A percentile compares a stretch with the other conserved stretches of the same genome.
Evolutionary conservation across 2,797 vertebrate species (phyloP).

Genomic region (Enoplosus armatus): DNA sequence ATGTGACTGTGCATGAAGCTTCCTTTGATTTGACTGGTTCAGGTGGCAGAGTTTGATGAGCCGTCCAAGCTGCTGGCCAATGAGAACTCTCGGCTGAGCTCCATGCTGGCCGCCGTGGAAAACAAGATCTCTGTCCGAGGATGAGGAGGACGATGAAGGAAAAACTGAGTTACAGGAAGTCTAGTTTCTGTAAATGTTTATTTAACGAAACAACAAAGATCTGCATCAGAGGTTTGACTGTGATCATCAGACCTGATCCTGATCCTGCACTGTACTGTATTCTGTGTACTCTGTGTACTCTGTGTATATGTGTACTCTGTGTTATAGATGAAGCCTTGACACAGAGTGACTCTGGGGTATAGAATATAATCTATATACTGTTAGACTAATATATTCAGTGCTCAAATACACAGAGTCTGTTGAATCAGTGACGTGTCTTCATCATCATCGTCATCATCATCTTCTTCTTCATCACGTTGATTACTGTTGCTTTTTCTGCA

Average conservation of each 20-base stretch:
- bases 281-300: not conserved
- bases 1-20: not conserved
- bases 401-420: not conserved
- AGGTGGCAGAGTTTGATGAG: slow-evolving; percentile 95
- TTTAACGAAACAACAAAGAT: not conserved
- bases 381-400: not conserved
- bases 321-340: not conserved
- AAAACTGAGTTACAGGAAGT: not conserved
- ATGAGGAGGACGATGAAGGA: slow-evolving; percentile 71
- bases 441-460: slow-evolving; percentile 7
- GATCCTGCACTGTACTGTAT: slow-evolving; percentile 7
- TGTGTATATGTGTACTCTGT: too few species aligned
- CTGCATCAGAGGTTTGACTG: not conserved
- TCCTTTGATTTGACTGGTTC: slow-evolving; percentile 33
- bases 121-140: slow-evolving; percentile 95
- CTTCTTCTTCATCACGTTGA: too few species aligned
- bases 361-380: not conserved
- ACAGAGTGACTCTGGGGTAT: not conserved
- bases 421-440: not conserved
- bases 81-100: slow-evolving; percentile 92
- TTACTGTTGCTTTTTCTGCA: slow-evolving; percentile 36
- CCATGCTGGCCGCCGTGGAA: slow-evolving; percentile 93
- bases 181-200: not conserved
- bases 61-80: slow-evolving; percentile 93
- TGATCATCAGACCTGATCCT: not conserved